phyloP scores from a whole-genome alignment of 2,113 vertebrate species.

The Bambusicola thoracicus region DNA sequence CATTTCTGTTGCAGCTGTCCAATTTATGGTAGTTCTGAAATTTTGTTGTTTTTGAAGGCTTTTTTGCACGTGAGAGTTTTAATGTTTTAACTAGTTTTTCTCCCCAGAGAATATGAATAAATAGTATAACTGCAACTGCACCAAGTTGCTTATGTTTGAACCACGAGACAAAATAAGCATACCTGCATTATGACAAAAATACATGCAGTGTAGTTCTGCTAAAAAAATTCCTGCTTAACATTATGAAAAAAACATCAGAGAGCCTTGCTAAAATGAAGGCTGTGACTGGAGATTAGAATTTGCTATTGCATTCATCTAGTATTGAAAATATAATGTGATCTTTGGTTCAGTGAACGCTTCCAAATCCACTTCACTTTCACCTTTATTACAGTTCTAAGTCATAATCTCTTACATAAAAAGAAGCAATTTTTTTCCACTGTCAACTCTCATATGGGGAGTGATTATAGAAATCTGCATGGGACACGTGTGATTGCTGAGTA shows the following conservation, averaged over 20 bases:
- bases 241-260: neutral
- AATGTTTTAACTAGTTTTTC: neutral
- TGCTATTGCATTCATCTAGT: neutral
- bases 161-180: neutral
- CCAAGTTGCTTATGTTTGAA: neutral
- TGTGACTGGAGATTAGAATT: slow-evolving; percentile 14
- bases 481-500: neutral
- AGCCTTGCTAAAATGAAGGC: neutral
- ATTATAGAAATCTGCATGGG: neutral
- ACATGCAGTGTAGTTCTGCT: neutral
- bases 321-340: neutral
- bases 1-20: neutral
- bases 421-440: neutral
- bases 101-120: neutral
- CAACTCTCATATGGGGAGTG: neutral
- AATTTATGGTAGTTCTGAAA: neutral
- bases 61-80: neutral
- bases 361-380: slow-evolving; percentile 12
- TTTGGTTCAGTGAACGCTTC: neutral
- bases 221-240: neutral
- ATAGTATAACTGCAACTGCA: neutral
- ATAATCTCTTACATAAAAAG: neutral
- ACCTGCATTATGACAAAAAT: neutral
- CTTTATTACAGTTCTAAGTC: neutral
- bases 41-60: neutral